Evolutionary conservation across 1,140 invertebrate species (phyloP).

Genomic region (Drosophila orena): DNA sequence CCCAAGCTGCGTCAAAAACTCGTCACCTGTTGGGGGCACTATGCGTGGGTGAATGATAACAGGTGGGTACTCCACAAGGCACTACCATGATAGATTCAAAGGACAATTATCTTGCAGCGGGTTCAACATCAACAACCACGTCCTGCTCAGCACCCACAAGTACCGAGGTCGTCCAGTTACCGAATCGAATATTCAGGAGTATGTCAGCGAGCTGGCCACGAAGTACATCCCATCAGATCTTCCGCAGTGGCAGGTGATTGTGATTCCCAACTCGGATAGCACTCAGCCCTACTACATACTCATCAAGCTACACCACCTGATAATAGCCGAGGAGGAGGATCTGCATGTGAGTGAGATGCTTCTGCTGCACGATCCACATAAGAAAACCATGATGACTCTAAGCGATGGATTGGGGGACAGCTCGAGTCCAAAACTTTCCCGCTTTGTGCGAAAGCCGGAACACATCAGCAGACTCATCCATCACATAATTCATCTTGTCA

Average conservation of each 20-base stretch:
- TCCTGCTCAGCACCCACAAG: constrained; percentile 87
- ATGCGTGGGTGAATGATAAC: constrained; percentile 87
- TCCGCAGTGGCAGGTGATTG: constrained; percentile 92
- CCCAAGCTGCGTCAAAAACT: constrained; percentile 87
- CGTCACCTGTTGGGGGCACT: constrained; percentile 88
- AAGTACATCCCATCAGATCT: constrained; percentile 89
- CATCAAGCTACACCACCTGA: constrained; percentile 90
- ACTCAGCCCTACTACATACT: constrained; percentile 88
- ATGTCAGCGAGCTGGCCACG: constrained; percentile 91
- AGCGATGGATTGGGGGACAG: constrained; percentile 33
- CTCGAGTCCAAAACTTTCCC: constrained; percentile 50
- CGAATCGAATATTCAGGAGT: constrained; percentile 92
- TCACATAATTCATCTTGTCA: constrained; percentile 88
- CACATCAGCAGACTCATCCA: constrained; percentile 89
- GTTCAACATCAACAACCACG: constrained; percentile 90
- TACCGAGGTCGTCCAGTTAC: constrained; percentile 89
- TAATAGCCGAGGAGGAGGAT: constrained; percentile 89
- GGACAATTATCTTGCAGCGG: constrained; percentile 55
- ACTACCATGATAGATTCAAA: background rate
- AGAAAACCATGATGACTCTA: constrained; percentile 29
- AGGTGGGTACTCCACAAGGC: constrained; percentile 38
- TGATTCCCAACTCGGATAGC: constrained; percentile 86
- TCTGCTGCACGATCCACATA: constrained; percentile 85
- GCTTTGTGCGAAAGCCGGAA: constrained; percentile 86
- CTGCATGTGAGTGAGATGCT: constrained; percentile 91